A percentile compares a stretch with the other conserved stretches of the same genome.
Evolutionary conservation across 2,797 vertebrate genomes (phyloP).

Genomic region (Argentina silus): DNA sequence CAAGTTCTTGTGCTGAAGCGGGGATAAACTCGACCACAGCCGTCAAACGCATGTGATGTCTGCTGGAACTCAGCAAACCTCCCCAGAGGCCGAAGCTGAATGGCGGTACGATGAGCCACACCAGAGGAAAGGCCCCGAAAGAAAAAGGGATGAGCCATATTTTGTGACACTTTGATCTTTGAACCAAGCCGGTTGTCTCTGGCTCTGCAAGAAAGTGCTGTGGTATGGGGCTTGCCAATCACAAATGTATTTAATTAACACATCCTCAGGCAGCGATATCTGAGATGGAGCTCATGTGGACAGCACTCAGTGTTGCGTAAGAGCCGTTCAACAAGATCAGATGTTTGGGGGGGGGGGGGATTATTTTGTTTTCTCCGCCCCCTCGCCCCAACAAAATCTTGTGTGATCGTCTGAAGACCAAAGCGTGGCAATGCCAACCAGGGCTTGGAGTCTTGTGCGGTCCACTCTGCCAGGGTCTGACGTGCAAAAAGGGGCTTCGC

Average conservation of each 20-base stretch:
- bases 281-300: too few relatives aligned
- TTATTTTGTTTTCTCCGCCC: neutral
- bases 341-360: slow-evolving; percentile 15
- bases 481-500: slow-evolving; percentile 24
- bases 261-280: too few relatives aligned
- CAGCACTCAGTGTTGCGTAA: too few relatives aligned
- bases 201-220: neutral
- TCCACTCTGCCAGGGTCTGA: slow-evolving; percentile 6
- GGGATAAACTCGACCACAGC: neutral
- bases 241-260: too few relatives aligned
- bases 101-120: slow-evolving; percentile 4
- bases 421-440: neutral
- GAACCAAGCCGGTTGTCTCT: neutral
- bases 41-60: slow-evolving; percentile 6
- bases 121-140: neutral
- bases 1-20: neutral
- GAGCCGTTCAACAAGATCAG: neutral
- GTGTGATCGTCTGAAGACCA: neutral
- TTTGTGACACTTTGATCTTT: neutral
- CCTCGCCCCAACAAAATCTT: neutral
- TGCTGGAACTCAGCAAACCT: neutral
- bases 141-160: neutral
- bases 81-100: neutral
- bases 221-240: neutral
- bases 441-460: neutral